Percentiles rank a stretch among this genome's conserved stretches.
These are phyloP conservation scores for Rapana venosa DNA, from an alignment of 2,888 invertebrate genomes.

Conservation along the genomic window DNA sequence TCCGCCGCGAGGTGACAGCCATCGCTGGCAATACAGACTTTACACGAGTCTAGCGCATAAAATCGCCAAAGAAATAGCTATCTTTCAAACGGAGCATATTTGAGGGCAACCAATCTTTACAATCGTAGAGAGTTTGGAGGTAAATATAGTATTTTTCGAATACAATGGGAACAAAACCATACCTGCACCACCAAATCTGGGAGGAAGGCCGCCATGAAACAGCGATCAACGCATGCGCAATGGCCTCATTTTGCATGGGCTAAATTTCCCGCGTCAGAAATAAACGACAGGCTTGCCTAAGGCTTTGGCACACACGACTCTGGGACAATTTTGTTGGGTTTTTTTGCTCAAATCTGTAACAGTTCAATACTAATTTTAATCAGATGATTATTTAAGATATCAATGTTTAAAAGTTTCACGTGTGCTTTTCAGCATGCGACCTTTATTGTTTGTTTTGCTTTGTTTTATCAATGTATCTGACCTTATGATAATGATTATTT, in stretches of 20 bases:
- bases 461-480: not conserved
- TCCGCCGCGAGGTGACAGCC: conserved; percentile 20
- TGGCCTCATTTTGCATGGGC: conserved; percentile 24
- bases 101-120: conserved; percentile 27
- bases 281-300: no score
- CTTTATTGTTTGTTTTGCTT: not conserved
- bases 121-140: not conserved
- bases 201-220: conserved; percentile 50
- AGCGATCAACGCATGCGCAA: conserved; percentile 51
- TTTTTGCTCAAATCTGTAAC: not conserved
- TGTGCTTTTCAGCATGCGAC: no score
- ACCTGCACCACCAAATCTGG: conserved; percentile 47
- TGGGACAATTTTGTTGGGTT: not conserved
- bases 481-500: no score
- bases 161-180: conserved; percentile 34
- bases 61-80: not conserved
- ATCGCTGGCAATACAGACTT: conserved; percentile 35
- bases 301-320: not conserved
- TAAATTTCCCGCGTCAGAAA: conserved; percentile 38
- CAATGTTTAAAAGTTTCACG: not conserved
- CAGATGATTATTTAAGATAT: not conserved
- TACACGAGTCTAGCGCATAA: not conserved
- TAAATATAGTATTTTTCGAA: not conserved
- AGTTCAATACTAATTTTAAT: not conserved
- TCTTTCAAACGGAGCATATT: not conserved